Base-by-base conservation (phyloP, 2,888 invertebrate species). In the Julus scanicus region DNA sequence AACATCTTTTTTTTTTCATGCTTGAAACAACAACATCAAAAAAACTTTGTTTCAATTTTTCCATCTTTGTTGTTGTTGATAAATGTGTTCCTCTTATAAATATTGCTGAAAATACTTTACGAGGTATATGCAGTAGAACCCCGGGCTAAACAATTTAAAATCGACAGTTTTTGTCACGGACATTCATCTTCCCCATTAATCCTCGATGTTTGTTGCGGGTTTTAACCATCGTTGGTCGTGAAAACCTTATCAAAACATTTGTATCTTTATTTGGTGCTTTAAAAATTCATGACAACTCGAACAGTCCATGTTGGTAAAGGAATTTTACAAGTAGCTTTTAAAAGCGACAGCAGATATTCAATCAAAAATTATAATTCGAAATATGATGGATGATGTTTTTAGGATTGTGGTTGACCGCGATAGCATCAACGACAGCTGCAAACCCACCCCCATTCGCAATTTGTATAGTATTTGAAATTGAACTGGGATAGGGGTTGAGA, bases 331-430 rank as follows among this genome's bases (percentile, higher is more conserved):
- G 71, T 29, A 71, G 29, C n/a, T 9, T n/a, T 71, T 71, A 29
- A 71, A 71, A n/a, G 3, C n/a, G 71, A 71, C 71, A 71, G 71
- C 71, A n/a, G n/a, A 71, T 29, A 71, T 71, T 71, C 71, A 71
- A 71, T 71, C 71, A 71, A 71, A 71, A 53, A 29, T 71, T 71
- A 9, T 71, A 71, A 71, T 71, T 71, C 71, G 9, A 29, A 71
- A 71, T 71, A 71, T 71, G 71, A 71, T 71, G 71, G 71, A 71
- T 71, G 29, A 13, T 9, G 2, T 29, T 2, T 29, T 29, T 20
- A 20, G n/a, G 13, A 29, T 20, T 63, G 20, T 29, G 11, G 71
- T 11, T 71, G 63, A 63, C 63, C 20, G 63, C n/a, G 63, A 71
- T 71, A 71, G 71, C 11, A 71, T 29, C 29, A 29, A 3, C 29